Evolutionary conservation across 2,797 vertebrate genomes (phyloP).

Genomic region (Astyanax mexicanus): DNA sequence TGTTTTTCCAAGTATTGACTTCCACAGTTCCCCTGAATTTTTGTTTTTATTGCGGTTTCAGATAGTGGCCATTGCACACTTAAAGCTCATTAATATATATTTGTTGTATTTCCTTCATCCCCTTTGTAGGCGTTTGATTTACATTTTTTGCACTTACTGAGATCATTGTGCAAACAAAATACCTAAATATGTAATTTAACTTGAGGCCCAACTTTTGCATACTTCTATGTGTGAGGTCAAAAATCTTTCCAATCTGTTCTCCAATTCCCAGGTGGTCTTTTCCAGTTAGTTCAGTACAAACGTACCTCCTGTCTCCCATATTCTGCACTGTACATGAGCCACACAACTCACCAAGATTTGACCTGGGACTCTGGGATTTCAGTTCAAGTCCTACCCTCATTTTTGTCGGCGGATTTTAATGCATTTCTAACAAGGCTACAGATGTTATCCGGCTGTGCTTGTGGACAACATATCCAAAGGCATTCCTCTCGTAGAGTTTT

Average conservation of each 20-base stretch:
- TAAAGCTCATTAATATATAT: no score
- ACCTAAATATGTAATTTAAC: no score
- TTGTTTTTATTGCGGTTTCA: no score
- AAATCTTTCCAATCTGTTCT: background rate
- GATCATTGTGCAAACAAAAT: no score
- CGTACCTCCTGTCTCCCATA: constrained; percentile 24
- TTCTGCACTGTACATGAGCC: constrained; percentile 46
- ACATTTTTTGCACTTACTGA: no score
- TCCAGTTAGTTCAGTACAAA: constrained; percentile 27
- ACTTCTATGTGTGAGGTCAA: no score
- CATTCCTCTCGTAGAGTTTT: background rate
- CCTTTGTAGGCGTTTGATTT: no score
- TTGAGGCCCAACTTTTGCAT: no score
- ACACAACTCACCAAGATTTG: constrained; percentile 53
- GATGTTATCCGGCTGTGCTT: constrained; percentile 40
- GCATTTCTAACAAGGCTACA: constrained; percentile 57
- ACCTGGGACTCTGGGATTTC: constrained; percentile 53
- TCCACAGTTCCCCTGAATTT: no score
- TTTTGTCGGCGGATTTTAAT: constrained; percentile 47
- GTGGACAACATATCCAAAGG: constrained; percentile 13
- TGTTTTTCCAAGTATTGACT: no score
- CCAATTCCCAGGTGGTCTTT: constrained; percentile 6
- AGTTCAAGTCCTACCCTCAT: constrained; percentile 35
- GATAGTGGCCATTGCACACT: no score
- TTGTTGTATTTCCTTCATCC: no score